Evolutionary conservation across 2,113 vertebrate species (phyloP).

Genomic region (Grammomys dolichurus): DNA sequence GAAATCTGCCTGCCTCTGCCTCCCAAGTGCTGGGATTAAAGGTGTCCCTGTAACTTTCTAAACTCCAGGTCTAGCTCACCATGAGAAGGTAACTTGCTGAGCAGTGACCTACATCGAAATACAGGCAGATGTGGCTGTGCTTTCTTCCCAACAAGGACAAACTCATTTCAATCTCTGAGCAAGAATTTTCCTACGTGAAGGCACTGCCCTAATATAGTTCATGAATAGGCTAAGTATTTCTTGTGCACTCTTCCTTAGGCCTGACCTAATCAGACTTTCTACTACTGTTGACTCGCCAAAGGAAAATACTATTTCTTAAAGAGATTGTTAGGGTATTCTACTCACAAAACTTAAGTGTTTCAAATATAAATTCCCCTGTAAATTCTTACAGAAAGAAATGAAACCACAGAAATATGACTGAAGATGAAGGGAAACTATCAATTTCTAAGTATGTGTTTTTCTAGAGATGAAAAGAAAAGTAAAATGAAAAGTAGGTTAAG

Average conservation of each 20-base stretch:
- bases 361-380: not conserved
- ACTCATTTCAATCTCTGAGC: not conserved
- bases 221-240: not conserved
- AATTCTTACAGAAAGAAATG: not conserved
- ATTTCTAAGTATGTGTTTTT: not conserved
- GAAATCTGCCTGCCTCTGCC: too few species aligned
- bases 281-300: not conserved
- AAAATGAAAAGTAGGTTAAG: not conserved
- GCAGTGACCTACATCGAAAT: not conserved
- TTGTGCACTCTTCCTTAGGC: not conserved
- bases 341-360: not conserved
- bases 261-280: not conserved
- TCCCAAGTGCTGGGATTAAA: too few species aligned
- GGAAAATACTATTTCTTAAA: constrained; percentile 25
- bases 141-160: not conserved
- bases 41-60: not conserved
- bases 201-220: not conserved
- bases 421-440: not conserved
- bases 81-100: not conserved
- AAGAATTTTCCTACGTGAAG: not conserved
- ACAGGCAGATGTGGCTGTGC: fast-evolving
- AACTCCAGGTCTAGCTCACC: not conserved
- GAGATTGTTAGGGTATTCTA: not conserved
- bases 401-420: constrained; percentile 5
- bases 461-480: not conserved